Evolutionary conservation across 2,888 invertebrate genomes (phyloP).

Genomic region (Phasia obesa): DNA sequence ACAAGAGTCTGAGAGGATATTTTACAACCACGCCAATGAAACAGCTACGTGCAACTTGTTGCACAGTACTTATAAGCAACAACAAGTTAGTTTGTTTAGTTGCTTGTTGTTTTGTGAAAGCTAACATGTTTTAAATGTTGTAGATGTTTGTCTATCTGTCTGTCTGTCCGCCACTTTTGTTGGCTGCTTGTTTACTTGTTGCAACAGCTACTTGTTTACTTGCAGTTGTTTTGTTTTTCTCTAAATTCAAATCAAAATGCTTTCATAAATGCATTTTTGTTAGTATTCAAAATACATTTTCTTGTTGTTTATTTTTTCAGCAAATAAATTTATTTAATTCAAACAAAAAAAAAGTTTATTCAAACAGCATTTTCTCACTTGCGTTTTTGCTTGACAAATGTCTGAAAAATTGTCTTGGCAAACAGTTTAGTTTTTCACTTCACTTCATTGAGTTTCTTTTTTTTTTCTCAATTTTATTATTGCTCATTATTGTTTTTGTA

Average conservation of each 20-base stretch:
- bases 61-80: slow-evolving; percentile 34
- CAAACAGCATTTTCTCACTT: slow-evolving; percentile 49
- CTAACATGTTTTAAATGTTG: slow-evolving; percentile 65
- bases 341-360: slow-evolving; percentile 19
- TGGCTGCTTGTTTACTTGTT: slow-evolving; percentile 51
- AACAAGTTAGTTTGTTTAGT: slow-evolving; percentile 31
- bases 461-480: neutral
- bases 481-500: slow-evolving; percentile 36
- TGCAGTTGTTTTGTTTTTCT: slow-evolving; percentile 34
- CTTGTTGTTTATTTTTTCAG: slow-evolving; percentile 29
- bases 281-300: slow-evolving; percentile 53
- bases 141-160: slow-evolving; percentile 24
- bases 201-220: slow-evolving; percentile 60
- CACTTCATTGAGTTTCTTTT: too few species aligned
- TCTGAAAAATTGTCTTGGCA: slow-evolving; percentile 54
- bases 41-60: slow-evolving; percentile 61
- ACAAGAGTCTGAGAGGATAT: slow-evolving; percentile 17
- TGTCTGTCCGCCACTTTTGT: slow-evolving; percentile 41
- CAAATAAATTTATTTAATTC: slow-evolving; percentile 10
- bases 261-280: slow-evolving; percentile 58
- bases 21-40: slow-evolving; percentile 42
- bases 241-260: slow-evolving; percentile 29
- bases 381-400: slow-evolving; percentile 66
- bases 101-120: slow-evolving; percentile 62
- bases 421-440: slow-evolving; percentile 36